phyloP scores from a whole-genome alignment of 2,113 vertebrate species.

The Willisornis vidua region DNA sequence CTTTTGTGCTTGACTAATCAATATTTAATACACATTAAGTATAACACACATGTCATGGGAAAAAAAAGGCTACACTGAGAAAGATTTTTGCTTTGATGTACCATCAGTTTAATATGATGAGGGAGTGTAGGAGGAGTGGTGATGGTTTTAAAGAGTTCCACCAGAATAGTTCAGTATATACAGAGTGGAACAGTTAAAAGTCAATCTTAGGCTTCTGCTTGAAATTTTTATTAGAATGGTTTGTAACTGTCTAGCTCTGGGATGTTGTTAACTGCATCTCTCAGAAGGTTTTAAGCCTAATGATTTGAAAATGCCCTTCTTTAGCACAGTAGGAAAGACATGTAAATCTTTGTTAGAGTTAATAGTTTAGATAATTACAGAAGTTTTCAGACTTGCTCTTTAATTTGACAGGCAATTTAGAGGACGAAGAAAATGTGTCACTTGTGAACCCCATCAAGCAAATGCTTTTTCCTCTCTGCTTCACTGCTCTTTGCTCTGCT shows the following conservation, averaged over 20 bases:
- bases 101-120: not conserved
- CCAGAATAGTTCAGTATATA: not conserved
- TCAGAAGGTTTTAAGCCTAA: not conserved
- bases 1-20: not conserved
- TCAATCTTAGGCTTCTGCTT: not conserved
- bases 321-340: not conserved
- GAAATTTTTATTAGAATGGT: not conserved
- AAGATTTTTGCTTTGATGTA: not conserved
- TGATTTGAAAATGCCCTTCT: constrained; percentile 16
- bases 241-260: not conserved
- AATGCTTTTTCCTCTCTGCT: not conserved
- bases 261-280: not conserved
- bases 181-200: not conserved
- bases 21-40: not conserved
- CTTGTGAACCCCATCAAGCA: not conserved
- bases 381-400: constrained; percentile 41
- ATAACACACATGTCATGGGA: not conserved
- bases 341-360: constrained; percentile 35
- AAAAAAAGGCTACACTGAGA: not conserved
- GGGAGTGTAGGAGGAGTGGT: fast-evolving
- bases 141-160: not conserved
- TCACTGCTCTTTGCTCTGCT: not conserved
- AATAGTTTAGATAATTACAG: constrained; percentile 44
- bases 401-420: constrained; percentile 44
- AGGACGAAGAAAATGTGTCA: not conserved